Conservation (phyloP, 2,888 invertebrate species). For the Lepidonotus clava region DNA sequence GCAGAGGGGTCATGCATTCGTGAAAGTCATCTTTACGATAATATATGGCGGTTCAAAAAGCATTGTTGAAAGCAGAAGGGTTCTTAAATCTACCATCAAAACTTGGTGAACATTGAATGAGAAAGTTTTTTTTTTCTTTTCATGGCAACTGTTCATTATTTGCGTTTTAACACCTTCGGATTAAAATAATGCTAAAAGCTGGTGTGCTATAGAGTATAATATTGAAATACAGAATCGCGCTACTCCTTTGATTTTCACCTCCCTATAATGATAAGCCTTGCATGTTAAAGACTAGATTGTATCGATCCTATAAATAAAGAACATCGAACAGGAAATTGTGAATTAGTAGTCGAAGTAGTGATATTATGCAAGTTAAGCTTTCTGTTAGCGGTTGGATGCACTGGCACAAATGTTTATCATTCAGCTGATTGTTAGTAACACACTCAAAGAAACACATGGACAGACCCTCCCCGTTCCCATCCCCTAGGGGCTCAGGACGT, state of each 20-base stretch:
- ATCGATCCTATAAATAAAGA: slow-evolving; percentile 13
- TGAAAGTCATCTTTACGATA: no score
- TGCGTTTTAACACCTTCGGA: no score
- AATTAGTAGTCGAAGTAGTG: background rate
- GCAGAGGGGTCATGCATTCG: no score
- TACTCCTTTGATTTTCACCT: no score
- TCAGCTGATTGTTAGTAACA: background rate
- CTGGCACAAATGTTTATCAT: background rate
- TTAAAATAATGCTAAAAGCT: no score
- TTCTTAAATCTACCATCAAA: no score
- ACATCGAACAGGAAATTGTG: background rate
- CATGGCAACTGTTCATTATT: no score
- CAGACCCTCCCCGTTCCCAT: background rate
- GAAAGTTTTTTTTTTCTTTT: background rate
- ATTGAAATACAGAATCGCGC: no score
- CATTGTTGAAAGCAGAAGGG: no score
- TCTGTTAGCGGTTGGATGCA: background rate
- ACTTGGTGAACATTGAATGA: background rate
- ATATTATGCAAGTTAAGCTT: background rate
- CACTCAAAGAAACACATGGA: slow-evolving; percentile 1
- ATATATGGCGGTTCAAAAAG: no score
- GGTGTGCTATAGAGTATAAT: no score
- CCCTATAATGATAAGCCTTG: background rate
- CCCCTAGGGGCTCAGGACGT: background rate
- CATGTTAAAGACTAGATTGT: background rate